Base-by-base conservation (phyloP, 2,888 invertebrate species). In the Mayetiola destructor region DNA sequence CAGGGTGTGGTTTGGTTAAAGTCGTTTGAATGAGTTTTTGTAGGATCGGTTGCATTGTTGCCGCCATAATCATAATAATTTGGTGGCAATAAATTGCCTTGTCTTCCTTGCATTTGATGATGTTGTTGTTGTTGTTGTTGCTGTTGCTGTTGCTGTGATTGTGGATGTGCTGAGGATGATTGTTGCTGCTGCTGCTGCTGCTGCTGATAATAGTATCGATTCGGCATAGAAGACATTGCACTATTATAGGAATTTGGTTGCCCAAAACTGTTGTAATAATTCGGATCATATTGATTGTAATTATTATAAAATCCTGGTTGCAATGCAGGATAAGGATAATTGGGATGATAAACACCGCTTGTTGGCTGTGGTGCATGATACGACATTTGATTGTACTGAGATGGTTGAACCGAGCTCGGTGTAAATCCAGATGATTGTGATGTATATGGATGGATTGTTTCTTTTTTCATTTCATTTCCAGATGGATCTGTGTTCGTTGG, bases 51-150 rank as follows among this genome's bases (percentile, higher is more conserved):
- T 27, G 48, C 27, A 27, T 27, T 48, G n/a, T n/a, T n/a, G n/a
- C n/a, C n/a, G n/a, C n/a, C n/a, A 27, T 20, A 48, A 27, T 48
- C 29, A n/a, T 27, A 48, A 27, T 23, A 16, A n/a, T 3, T 42
- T 23, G 9, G 42, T 4, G 6, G 58, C 52, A 27, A 40, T 40
- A 8, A 4, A 16, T 5, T 5, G 67, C 61, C 68, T n/a, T n/a
- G n/a, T n/a, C n/a, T n/a, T n/a, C n/a, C n/a, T n/a, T 72, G 59
- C 74, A 75, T 55, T 69, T 56, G 73, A 59, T 75, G 76, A 63
- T 74, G 20, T 4, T 40, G 4, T 20, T 40, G 40, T 40, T 18
- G 40, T 16, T 10, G 37, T 8, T 55, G 48, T n/a, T 48, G 39
- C n/a, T 30, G 29, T 1, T 39, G 40, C 2, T n/a, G 37, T 6